Evolutionary conservation across 2,888 invertebrate species (phyloP).

Genomic region (Phengaris arion): DNA sequence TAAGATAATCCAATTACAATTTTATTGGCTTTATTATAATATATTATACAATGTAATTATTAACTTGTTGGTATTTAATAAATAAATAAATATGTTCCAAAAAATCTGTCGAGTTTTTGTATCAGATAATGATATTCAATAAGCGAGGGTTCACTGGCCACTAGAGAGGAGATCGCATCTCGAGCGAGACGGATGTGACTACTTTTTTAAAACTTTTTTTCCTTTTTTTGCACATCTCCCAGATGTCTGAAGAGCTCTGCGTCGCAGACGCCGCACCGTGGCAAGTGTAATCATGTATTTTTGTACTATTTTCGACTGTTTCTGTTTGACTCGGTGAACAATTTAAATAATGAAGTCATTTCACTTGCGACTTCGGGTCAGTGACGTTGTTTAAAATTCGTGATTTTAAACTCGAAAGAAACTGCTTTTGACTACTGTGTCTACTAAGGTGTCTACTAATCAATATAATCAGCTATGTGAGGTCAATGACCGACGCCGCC

Average conservation of each 20-base stretch:
- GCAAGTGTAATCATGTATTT: conserved; percentile 36
- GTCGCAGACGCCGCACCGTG: conserved; percentile 55
- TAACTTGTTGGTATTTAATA: too few species aligned
- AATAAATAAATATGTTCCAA: too few species aligned
- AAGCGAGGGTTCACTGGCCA: conserved; percentile 57
- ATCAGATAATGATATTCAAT: conserved; percentile 34
- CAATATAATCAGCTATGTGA: too few species aligned
- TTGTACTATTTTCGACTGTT: conserved; percentile 30
- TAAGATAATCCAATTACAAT: too few species aligned
- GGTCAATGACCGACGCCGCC: too few species aligned
- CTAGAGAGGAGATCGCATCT: conserved; percentile 65
- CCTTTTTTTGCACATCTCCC: conserved; percentile 50
- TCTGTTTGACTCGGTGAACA: conserved; percentile 24
- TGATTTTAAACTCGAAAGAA: background rate
- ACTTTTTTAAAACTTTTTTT: conserved; percentile 45
- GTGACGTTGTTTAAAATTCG: background rate
- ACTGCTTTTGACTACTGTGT: too few species aligned
- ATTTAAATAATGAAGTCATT: conserved; percentile 26
- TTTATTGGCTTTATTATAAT: too few species aligned
- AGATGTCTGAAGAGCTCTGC: conserved; percentile 65
- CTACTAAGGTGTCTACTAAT: too few species aligned
- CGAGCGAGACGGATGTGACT: conserved; percentile 60
- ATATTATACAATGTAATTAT: too few species aligned
- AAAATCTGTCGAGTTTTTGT: background rate
- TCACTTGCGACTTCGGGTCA: background rate